Evolutionary conservation across 2,888 invertebrate species (phyloP), one percentile per base, ranked within the genome.

Genomic region (Drosophila crucigera): DNA sequence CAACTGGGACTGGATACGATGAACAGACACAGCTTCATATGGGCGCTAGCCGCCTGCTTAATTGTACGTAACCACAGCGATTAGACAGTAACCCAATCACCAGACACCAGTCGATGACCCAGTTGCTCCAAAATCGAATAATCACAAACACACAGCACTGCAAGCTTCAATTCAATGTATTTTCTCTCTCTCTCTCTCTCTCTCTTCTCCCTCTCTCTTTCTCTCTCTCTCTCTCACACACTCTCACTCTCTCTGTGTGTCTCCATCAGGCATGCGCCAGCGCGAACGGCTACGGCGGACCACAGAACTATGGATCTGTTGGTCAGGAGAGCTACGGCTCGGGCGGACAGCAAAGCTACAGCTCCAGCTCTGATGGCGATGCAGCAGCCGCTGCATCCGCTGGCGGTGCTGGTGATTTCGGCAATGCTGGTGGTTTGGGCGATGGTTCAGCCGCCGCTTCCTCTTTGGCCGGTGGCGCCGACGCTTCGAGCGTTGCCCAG

Each of bases 41-140:
- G 84, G 85, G 90, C 86, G 82, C 85, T 91, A 78, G 91, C 88
- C 77, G 85, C 92, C 84, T 92, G 91, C 85, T 67, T 93, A 76
- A 87, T 91, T 92, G 92, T 92, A 93, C 80, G 92, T 92, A 84
- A 78, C 55, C 30, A 47, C 47, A 47, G 47, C 9, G 16, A 47
- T 47, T 47, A 25, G 47, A 9, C 47, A 47, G 47, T 47, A 47
- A 47, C 25, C 14, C 7, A 47, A 47, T 47, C 47, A 22, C 22
- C 47, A 47, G 47, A 47, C 47, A 16, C 62, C 33, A 25, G 9
- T 54, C 55, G 52, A 53, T 37, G 43, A 39, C 41, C 22, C 56
- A 35, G 35, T 61, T 39, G 69, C 68, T 53, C 52, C n/a, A 31
- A 35, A 33, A 7, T 19, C 31, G 47, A 16, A 47, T 47, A 47